Conservation (phyloP, 2,888 invertebrate genomes). For the Drosophila kambysellisi region DNA sequence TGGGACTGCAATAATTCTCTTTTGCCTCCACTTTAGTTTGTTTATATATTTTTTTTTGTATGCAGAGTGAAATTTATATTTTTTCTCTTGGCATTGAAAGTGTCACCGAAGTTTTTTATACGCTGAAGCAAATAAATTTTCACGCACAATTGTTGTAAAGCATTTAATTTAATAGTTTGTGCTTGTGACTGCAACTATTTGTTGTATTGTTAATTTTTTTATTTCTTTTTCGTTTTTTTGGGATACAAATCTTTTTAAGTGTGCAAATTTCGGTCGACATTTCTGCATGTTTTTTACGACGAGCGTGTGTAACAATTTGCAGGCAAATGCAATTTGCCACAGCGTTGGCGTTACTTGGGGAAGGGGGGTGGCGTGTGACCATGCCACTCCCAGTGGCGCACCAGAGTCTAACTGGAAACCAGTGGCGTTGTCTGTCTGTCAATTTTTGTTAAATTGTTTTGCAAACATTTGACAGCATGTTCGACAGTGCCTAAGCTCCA, state of each 20-base stretch:
- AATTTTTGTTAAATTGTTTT: constrained; percentile 63
- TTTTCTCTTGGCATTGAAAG: constrained; percentile 6
- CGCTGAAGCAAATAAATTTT: constrained; percentile 46
- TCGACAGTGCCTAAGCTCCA: constrained; percentile 15
- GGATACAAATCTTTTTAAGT: constrained; percentile 59
- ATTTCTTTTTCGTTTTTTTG: constrained; percentile 15
- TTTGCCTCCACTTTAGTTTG: neutral
- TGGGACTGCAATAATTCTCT: constrained; percentile 14
- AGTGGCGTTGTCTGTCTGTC: constrained; percentile 34
- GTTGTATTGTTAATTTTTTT: neutral
- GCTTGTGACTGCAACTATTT: constrained; percentile 18
- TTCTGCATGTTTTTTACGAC: constrained; percentile 42
- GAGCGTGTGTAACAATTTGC: constrained; percentile 48
- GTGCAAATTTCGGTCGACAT: constrained; percentile 49
- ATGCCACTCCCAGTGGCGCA: constrained; percentile 5
- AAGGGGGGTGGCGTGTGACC: constrained; percentile 15
- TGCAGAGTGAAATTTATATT: constrained; percentile 25
- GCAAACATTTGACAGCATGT: constrained; percentile 43
- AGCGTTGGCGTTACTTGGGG: constrained; percentile 18
- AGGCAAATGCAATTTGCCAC: constrained; percentile 62
- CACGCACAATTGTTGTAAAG: constrained; percentile 62
- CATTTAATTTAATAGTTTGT: constrained; percentile 62
- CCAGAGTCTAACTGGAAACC: constrained; percentile 29
- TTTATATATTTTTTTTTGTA: neutral
- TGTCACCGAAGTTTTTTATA: constrained; percentile 20